Conservation (phyloP, 2,888 invertebrate genomes). For the Taphrorychus bicolor region DNA sequence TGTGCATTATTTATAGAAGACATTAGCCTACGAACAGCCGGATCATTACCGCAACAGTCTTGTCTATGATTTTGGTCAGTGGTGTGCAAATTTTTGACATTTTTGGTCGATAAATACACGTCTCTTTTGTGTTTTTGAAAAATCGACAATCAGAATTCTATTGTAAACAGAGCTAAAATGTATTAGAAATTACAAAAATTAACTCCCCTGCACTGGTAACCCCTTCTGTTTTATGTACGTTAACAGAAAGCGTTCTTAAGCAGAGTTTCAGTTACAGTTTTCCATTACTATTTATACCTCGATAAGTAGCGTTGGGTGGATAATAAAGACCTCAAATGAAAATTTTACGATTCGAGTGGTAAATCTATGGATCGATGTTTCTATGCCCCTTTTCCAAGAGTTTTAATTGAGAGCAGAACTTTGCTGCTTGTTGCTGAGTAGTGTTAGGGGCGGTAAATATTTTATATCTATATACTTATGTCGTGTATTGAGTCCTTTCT, state of each 20-base stretch:
- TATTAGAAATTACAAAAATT: too few species aligned
- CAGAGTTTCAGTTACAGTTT: constrained; percentile 26
- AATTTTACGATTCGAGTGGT: constrained; percentile 37
- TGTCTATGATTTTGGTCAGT: constrained; percentile 36
- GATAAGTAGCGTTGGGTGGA: constrained; percentile 30
- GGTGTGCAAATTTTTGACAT: constrained; percentile 7
- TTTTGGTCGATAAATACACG: too few species aligned
- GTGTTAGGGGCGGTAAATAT: constrained; percentile 24
- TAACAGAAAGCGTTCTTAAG: constrained; percentile 23
- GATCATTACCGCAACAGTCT: constrained; percentile 35
- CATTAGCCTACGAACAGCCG: constrained; percentile 45
- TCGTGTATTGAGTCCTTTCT: background rate
- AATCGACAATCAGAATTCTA: too few species aligned
- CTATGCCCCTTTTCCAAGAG: constrained; percentile 16
- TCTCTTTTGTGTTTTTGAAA: too few species aligned
- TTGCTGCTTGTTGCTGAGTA: constrained; percentile 8
- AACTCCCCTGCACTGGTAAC: background rate
- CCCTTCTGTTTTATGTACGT: constrained; percentile 8
- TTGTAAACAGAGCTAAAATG: background rate
- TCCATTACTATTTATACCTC: constrained; percentile 33
- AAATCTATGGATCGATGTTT: constrained; percentile 37
- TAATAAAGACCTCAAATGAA: constrained; percentile 40
- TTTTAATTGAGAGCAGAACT: constrained; percentile 23
- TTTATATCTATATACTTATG: constrained; percentile 8
- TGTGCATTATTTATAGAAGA: constrained; percentile 51